Conservation (phyloP, 2,797 vertebrate genomes). For the Artibeus jamaicensis region DNA sequence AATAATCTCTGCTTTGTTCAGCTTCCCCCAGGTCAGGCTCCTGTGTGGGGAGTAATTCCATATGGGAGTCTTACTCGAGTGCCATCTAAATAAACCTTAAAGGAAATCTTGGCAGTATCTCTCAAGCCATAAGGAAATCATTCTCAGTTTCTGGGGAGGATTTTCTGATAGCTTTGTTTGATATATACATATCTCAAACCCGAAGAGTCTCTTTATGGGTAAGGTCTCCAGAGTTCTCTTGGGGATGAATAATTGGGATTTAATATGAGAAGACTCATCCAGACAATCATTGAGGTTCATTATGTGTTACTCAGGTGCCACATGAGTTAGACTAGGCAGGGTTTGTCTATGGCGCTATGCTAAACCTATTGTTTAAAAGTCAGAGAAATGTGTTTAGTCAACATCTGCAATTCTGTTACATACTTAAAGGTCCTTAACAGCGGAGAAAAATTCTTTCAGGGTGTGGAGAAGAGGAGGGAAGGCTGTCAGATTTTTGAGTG, state of each 20-base stretch:
- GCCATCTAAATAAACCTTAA: constrained; percentile 78
- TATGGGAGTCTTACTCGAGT: constrained; percentile 79
- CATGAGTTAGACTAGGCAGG: background rate
- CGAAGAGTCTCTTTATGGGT: constrained; percentile 13
- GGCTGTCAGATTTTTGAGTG: background rate
- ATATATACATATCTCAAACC: background rate
- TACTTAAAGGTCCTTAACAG: constrained; percentile 23
- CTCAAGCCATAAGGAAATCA: constrained; percentile 78
- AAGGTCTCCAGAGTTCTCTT: constrained; percentile 18
- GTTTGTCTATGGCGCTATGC: background rate
- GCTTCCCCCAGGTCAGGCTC: constrained; percentile 79
- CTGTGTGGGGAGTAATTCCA: constrained; percentile 80
- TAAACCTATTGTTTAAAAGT: constrained; percentile 45
- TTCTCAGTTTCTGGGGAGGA: constrained; percentile 79
- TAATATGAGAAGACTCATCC: constrained; percentile 38
- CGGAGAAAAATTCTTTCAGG: background rate
- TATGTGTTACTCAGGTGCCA: background rate
- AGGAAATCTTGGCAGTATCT: constrained; percentile 80
- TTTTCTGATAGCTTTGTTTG: constrained; percentile 79
- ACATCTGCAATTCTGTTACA: constrained; percentile 42
- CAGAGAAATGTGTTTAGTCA: constrained; percentile 27
- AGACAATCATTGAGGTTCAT: background rate
- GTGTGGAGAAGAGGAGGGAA: background rate
- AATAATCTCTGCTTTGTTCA: constrained; percentile 80
- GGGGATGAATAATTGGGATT: constrained; percentile 38